Evolutionary conservation across 2,888 invertebrate species (phyloP).

Genomic region (Heliconius cydno): DNA sequence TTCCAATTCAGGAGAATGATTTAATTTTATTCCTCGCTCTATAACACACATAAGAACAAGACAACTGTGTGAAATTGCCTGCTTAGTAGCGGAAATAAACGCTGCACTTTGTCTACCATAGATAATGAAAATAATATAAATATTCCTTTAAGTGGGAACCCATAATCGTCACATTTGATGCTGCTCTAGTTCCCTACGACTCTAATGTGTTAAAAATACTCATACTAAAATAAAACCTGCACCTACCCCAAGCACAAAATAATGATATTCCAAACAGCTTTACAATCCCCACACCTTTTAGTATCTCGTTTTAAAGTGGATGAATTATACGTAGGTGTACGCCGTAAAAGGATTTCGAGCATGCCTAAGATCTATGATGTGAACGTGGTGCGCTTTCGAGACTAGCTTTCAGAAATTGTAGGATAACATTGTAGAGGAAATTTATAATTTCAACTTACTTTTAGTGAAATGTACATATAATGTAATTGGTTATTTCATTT

Average conservation of each 20-base stretch:
- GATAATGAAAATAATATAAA: too few relatives aligned
- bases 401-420: slow-evolving; percentile 29
- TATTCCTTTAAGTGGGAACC: too few relatives aligned
- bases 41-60: too few relatives aligned
- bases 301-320: slow-evolving; percentile 37
- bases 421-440: slow-evolving; percentile 31
- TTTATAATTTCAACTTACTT: slow-evolving; percentile 30
- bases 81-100: too few relatives aligned
- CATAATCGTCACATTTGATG: too few relatives aligned
- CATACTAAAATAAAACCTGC: neutral
- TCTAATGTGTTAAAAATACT: too few relatives aligned
- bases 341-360: slow-evolving; percentile 45
- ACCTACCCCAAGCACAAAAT: neutral
- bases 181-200: too few relatives aligned
- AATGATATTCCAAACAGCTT: neutral
- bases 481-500: slow-evolving; percentile 12
- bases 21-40: too few relatives aligned
- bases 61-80: too few relatives aligned
- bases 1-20: too few relatives aligned
- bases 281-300: slow-evolving; percentile 23
- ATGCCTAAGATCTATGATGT: slow-evolving; percentile 43
- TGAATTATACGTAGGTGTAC: slow-evolving; percentile 43
- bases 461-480: slow-evolving; percentile 13
- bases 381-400: slow-evolving; percentile 41
- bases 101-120: too few relatives aligned